A percentile compares a stretch with the other conserved stretches of the same genome.
Conservation (phyloP, 1,140 invertebrate species). For the Antheraea pernyi region DNA sequence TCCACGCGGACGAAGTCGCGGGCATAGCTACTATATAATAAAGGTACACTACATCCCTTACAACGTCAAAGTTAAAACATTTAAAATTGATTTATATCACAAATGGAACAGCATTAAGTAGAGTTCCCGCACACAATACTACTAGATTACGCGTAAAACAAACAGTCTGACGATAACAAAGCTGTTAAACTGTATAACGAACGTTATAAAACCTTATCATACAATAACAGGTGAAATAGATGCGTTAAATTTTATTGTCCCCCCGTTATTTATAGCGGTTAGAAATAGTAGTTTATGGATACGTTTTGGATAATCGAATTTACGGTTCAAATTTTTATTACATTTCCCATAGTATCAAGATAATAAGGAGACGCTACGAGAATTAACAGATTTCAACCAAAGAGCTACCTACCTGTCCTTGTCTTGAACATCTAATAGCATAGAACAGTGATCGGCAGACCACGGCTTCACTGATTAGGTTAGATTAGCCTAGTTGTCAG, state of each 20-base stretch:
- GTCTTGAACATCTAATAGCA: too few relatives aligned
- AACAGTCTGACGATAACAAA: conserved; percentile 15
- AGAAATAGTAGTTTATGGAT: not conserved
- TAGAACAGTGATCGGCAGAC: too few relatives aligned
- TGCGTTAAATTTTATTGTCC: conserved; percentile 9
- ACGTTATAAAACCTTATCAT: conserved; percentile 7
- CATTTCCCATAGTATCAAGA: too few relatives aligned
- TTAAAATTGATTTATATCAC: not conserved
- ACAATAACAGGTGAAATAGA: conserved; percentile 1
- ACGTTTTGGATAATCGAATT: not conserved
- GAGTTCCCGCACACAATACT: conserved; percentile 22
- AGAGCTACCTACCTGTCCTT: too few relatives aligned
- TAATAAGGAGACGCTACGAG: not conserved
- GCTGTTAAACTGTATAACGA: conserved; percentile 7
- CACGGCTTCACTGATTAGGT: too few relatives aligned
- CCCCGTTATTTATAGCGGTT: conserved; percentile 4
- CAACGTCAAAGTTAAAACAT: not conserved
- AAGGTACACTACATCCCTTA: not conserved
- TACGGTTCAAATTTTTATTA: not conserved
- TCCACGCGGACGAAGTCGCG: too few relatives aligned
- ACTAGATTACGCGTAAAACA: conserved; percentile 44
- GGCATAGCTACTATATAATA: not conserved
- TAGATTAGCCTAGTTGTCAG: too few relatives aligned
- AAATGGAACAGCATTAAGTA: not conserved
- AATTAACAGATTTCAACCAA: too few relatives aligned